These are phyloP conservation scores for Scelioninae gen. 1 DNA, from an alignment of 2,888 invertebrate species.

Conservation along the genomic window DNA sequence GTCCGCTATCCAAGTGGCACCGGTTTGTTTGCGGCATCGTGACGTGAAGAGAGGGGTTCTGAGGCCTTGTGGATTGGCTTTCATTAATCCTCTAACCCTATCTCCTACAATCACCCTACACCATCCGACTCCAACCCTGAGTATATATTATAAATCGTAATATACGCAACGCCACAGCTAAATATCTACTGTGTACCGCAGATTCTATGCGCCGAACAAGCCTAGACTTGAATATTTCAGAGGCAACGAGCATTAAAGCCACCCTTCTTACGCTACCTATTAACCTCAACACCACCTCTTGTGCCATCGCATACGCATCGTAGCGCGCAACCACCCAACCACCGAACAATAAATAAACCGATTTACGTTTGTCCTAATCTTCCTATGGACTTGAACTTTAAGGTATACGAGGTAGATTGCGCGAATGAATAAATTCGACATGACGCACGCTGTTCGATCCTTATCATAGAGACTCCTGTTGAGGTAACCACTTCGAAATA, in stretches of 20 bases:
- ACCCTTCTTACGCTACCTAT: conserved; percentile 84
- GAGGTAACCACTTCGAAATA: conserved; percentile 35
- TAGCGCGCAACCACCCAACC: conserved; percentile 71
- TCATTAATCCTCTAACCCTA: conserved; percentile 84
- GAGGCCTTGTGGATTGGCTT: conserved; percentile 81
- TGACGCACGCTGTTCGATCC: conserved; percentile 31
- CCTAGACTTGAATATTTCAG: conserved; percentile 84
- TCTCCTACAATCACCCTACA: conserved; percentile 73
- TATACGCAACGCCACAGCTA: conserved; percentile 78
- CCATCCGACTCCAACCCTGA: conserved; percentile 69
- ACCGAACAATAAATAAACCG: conserved; percentile 78
- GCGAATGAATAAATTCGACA: conserved; percentile 26
- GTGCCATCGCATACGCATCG: conserved; percentile 60
- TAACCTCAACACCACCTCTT: conserved; percentile 80
- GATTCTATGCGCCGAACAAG: conserved; percentile 79
- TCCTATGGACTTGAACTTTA: conserved; percentile 58
- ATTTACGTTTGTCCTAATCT: conserved; percentile 74
- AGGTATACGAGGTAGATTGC: conserved; percentile 40
- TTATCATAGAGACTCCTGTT: conserved; percentile 7
- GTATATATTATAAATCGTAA: conserved; percentile 82
- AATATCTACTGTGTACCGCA: conserved; percentile 79
- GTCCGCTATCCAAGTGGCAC: too few relatives aligned
- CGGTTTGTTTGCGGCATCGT: conserved; percentile 66
- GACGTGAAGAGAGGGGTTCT: conserved; percentile 77
- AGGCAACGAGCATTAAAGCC: conserved; percentile 82